These are phyloP conservation scores for Seriola dumerili DNA, from an alignment of 2,113 vertebrate genomes.

Conservation along the genomic window DNA sequence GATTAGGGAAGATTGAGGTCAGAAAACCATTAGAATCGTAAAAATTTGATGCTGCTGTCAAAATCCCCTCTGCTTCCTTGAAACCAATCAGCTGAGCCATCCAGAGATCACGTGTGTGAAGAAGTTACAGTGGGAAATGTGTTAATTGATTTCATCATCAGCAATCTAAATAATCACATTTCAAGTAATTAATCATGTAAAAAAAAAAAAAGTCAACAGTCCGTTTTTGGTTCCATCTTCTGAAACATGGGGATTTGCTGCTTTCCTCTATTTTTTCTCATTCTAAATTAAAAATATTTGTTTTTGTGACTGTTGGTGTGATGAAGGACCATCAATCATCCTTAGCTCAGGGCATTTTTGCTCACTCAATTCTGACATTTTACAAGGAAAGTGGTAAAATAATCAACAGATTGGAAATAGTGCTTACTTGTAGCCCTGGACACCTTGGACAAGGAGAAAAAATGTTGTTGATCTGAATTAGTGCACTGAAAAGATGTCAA, in stretches of 20 bases:
- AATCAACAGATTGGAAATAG: not conserved
- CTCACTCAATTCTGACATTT: not conserved
- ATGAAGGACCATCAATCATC: not conserved
- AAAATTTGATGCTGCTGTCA: conserved; percentile 61
- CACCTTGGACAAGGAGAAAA: not conserved
- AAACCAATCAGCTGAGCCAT: conserved; percentile 57
- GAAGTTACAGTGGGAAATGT: conserved; percentile 41
- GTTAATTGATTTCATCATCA: not conserved
- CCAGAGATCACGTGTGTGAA: conserved; percentile 55
- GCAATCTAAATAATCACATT: not conserved
- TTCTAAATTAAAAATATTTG: not conserved
- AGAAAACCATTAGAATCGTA: conserved; percentile 84
- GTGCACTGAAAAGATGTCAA: not conserved
- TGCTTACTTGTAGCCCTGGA: not conserved
- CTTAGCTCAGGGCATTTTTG: not conserved
- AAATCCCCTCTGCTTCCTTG: conserved; percentile 50
- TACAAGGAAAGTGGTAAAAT: too few relatives aligned
- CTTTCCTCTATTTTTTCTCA: not conserved
- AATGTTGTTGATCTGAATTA: not conserved
- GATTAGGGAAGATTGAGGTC: conserved; percentile 85
- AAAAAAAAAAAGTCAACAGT: not conserved
- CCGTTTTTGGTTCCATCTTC: not conserved
- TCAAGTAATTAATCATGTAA: not conserved
- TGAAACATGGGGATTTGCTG: not conserved
- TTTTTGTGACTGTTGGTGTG: not conserved